Percentiles rank a stretch among this genome's conserved stretches.
Conservation (phyloP, 2,888 invertebrate genomes). For the Crossocerus cetratus region DNA sequence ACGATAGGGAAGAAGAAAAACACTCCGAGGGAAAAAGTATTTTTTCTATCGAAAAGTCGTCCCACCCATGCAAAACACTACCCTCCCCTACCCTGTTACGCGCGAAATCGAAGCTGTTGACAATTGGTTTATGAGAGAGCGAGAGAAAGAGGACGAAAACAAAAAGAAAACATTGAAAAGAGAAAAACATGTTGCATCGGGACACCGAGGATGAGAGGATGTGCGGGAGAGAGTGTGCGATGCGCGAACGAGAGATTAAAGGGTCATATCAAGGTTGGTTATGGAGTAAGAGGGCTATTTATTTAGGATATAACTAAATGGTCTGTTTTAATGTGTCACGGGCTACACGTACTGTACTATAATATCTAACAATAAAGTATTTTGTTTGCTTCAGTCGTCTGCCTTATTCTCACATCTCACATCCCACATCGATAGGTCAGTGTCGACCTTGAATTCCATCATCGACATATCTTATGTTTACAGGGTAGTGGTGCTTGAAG, state of each 20-base stretch:
- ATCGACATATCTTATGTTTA: no score
- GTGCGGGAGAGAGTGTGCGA: constrained; percentile 48
- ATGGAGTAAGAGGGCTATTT: constrained; percentile 75
- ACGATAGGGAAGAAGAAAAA: constrained; percentile 21
- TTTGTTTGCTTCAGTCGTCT: constrained; percentile 75
- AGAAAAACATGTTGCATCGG: constrained; percentile 17
- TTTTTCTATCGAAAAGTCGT: constrained; percentile 67
- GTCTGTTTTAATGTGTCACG: constrained; percentile 77
- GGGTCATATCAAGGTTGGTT: constrained; percentile 77
- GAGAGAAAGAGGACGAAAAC: no score
- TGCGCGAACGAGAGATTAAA: constrained; percentile 56
- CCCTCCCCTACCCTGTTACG: constrained; percentile 66
- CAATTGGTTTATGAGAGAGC: constrained; percentile 62
- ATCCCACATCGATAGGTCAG: background rate
- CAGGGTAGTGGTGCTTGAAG: no score
- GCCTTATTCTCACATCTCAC: background rate
- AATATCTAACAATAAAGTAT: constrained; percentile 77
- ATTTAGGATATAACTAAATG: constrained; percentile 76
- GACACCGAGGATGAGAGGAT: constrained; percentile 33
- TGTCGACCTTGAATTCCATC: no score
- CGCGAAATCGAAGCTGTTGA: constrained; percentile 69
- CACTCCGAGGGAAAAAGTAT: constrained; percentile 57
- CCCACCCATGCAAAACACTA: constrained; percentile 40
- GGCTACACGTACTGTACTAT: constrained; percentile 77
- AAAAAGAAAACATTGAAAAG: constrained; percentile 49